Evolutionary conservation across 2,888 invertebrate genomes (phyloP).

Genomic region (Limnephilus marmoratus): DNA sequence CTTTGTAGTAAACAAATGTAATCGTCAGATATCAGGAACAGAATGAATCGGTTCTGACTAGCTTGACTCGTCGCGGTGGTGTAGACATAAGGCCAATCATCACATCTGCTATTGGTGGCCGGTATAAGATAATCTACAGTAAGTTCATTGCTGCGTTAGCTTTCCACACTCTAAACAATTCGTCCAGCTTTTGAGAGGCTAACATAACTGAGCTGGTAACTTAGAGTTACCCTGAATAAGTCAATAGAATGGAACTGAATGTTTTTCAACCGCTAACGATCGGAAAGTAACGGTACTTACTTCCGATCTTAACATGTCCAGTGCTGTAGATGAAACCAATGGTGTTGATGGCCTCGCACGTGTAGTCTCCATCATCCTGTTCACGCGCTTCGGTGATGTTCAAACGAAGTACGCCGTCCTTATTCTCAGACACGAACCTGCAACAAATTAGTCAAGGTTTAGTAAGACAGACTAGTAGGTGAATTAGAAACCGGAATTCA

Average conservation of each 20-base stretch:
- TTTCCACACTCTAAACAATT: not conserved
- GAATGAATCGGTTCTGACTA: no score
- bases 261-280: not conserved
- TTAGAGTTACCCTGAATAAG: not conserved
- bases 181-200: not conserved
- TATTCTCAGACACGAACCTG: constrained; percentile 79
- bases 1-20: no score
- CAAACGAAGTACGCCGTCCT: constrained; percentile 88
- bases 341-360: constrained; percentile 96
- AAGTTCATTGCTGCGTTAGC: no score
- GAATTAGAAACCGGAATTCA: no score
- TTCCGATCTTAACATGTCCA: constrained; percentile 92
- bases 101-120: no score
- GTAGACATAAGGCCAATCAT: no score
- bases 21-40: no score
- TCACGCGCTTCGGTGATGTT: constrained; percentile 92
- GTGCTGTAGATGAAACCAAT: constrained; percentile 94
- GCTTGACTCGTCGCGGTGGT: no score
- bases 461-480: no score
- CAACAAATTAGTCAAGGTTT: not conserved
- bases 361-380: constrained; percentile 96
- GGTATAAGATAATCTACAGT: no score
- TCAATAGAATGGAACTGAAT: not conserved
- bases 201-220: not conserved
- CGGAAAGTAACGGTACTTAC: constrained; percentile 75